Percentiles rank a stretch among this genome's conserved stretches.
These are phyloP conservation scores for Peromyscus californicus DNA, from an alignment of 2,113 vertebrate genomes.

Conservation along the genomic window DNA sequence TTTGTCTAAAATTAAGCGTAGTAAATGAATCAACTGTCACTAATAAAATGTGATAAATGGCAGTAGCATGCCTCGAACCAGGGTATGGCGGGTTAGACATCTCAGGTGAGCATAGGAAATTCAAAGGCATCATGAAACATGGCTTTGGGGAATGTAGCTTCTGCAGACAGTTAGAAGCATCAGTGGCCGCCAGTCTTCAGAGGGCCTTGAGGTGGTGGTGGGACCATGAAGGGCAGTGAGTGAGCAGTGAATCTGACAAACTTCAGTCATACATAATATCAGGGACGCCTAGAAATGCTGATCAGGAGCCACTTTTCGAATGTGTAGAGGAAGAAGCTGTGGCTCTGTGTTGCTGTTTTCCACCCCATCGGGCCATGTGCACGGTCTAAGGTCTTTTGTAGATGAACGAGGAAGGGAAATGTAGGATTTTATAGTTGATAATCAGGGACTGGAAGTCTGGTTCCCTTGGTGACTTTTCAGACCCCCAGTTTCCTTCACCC, in stretches of 20 bases:
- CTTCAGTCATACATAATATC: background rate
- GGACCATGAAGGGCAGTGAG: background rate
- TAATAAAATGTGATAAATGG: conserved; percentile 35
- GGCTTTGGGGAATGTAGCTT: background rate
- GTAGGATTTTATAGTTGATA: background rate
- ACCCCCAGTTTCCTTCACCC: conserved; percentile 10
- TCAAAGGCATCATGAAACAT: conserved; percentile 11
- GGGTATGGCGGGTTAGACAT: background rate
- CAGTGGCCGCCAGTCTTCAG: background rate
- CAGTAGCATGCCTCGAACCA: background rate
- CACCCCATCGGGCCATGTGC: too few relatives aligned
- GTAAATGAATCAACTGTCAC: conserved; percentile 12
- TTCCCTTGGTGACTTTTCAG: background rate
- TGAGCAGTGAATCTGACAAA: background rate
- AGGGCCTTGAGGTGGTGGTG: background rate
- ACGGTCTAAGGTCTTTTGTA: background rate
- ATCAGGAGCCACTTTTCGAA: background rate
- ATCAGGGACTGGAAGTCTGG: background rate
- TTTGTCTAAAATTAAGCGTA: conserved; percentile 27
- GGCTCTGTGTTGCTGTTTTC: background rate
- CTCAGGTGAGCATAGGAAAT: background rate
- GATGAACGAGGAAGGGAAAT: background rate
- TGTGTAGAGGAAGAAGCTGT: background rate
- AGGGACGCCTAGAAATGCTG: background rate
- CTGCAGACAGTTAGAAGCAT: background rate